Percentiles rank a stretch among this genome's conserved stretches.
These are phyloP conservation scores for Dinomys branickii DNA, from an alignment of 2,113 vertebrate species.

Conservation along the genomic window DNA sequence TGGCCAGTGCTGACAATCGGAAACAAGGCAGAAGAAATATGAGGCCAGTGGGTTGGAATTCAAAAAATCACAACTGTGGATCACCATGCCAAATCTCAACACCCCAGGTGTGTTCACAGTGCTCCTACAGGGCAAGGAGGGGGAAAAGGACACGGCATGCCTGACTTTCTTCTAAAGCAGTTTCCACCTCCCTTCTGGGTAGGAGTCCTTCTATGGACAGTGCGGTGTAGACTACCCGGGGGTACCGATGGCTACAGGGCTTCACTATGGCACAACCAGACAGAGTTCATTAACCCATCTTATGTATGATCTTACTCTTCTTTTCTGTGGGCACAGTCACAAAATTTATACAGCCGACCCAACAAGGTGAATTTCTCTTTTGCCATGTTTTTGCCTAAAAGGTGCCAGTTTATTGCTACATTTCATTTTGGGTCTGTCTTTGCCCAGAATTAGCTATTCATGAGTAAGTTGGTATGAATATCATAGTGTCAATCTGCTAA, in stretches of 20 bases:
- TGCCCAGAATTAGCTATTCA: slow-evolving; percentile 39
- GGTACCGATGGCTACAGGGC: not conserved
- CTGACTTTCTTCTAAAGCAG: slow-evolving; percentile 58
- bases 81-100: slow-evolving; percentile 83
- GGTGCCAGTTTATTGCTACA: not conserved
- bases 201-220: not conserved
- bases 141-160: not conserved
- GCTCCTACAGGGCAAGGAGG: slow-evolving; percentile 74
- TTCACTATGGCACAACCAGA: not conserved
- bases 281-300: slow-evolving; percentile 42
- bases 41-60: slow-evolving; percentile 89
- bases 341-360: not conserved
- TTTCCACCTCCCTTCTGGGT: slow-evolving; percentile 10
- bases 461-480: not conserved
- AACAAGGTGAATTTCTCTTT: not conserved
- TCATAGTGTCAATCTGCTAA: not conserved
- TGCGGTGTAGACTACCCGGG: not conserved
- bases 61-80: slow-evolving; percentile 89
- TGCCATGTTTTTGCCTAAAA: slow-evolving; percentile 17
- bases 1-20: slow-evolving; percentile 89
- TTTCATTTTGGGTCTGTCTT: not conserved
- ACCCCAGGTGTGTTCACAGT: slow-evolving; percentile 81
- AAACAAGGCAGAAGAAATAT: slow-evolving; percentile 91
- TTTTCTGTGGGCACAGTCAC: not conserved
- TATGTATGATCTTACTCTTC: slow-evolving; percentile 22